Percentiles rank a stretch among this genome's conserved stretches.
Evolutionary conservation across 2,888 invertebrate genomes (phyloP).

Genomic region (Tenthredo scrophulariae): DNA sequence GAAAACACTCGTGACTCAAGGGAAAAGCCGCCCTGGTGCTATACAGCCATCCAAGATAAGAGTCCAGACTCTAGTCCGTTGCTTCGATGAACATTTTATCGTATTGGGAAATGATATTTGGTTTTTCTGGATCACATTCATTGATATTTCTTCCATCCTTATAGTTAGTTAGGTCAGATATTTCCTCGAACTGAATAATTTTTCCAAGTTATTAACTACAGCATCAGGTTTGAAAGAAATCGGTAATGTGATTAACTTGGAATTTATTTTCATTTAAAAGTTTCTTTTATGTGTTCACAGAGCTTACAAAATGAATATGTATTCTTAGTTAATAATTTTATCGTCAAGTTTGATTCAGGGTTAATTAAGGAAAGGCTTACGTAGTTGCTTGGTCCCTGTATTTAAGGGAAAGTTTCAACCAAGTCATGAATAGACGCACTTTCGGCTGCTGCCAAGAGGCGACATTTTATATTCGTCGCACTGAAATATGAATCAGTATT

Average conservation of each 20-base stretch:
- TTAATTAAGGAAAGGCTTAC: not conserved
- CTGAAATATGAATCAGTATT: slow-evolving; percentile 11
- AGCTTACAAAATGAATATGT: not conserved
- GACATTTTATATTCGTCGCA: not conserved
- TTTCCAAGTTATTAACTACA: not conserved
- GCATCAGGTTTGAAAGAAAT: not conserved
- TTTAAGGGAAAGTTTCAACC: not conserved
- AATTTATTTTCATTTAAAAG: not conserved
- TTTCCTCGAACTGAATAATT: not conserved
- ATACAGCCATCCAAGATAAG: slow-evolving; percentile 32
- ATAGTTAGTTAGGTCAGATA: not conserved
- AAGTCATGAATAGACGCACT: slow-evolving; percentile 3
- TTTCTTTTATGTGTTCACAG: not conserved
- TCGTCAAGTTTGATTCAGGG: not conserved
- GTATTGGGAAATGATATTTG: slow-evolving; percentile 39
- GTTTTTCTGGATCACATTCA: not conserved
- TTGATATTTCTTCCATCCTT: not conserved
- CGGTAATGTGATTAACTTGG: not conserved
- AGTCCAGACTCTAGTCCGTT: slow-evolving; percentile 39
- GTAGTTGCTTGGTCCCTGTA: not conserved
- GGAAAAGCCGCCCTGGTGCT: slow-evolving; percentile 22
- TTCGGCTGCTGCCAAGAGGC: not conserved
- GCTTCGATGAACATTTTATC: slow-evolving; percentile 27
- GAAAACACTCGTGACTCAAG: slow-evolving; percentile 42
- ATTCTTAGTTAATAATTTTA: not conserved